phyloP scores from a whole-genome alignment of 2,888 invertebrate species.

The Pristionchus exspectatus region DNA sequence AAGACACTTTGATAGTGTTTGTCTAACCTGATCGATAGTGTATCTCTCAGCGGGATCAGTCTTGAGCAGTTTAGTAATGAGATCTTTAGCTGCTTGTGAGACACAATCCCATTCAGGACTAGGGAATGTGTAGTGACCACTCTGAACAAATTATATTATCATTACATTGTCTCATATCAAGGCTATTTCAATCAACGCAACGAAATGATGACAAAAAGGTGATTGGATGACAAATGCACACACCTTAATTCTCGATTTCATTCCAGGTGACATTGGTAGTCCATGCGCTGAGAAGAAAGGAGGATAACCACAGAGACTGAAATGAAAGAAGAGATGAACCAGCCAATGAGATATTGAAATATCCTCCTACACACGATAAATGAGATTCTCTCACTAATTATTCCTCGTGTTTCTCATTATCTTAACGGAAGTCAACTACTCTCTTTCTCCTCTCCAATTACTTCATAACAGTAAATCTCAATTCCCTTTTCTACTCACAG shows the following conservation, averaged over 20 bases:
- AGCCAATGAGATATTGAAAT: too few species aligned
- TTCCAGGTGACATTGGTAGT: conserved; percentile 96
- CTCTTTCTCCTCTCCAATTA: not conserved
- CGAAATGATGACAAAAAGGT: not conserved
- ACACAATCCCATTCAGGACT: conserved; percentile 96
- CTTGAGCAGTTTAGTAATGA: conserved; percentile 94
- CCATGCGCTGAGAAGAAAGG: conserved; percentile 99
- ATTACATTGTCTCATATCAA: not conserved
- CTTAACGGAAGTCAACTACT: not conserved
- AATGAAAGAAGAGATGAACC: conserved; percentile 52
- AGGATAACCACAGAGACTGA: conserved; percentile 93
- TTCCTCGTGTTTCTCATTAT: too few species aligned
- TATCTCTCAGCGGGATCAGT: conserved; percentile 93
- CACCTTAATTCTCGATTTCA: conserved; percentile 91
- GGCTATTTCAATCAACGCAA: too few species aligned
- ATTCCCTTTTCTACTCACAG: conserved; percentile 83
- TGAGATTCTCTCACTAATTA: too few species aligned
- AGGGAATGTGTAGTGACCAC: conserved; percentile 97
- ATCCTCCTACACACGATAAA: too few species aligned
- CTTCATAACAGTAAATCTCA: not conserved
- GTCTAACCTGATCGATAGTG: conserved; percentile 90
- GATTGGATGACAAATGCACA: not conserved
- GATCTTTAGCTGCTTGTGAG: conserved; percentile 92
- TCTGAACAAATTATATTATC: conserved; percentile 81
- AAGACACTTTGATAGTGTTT: conserved; percentile 80